Base-by-base conservation (phyloP, 2,888 invertebrate genomes). In the Apotomis capreana region DNA sequence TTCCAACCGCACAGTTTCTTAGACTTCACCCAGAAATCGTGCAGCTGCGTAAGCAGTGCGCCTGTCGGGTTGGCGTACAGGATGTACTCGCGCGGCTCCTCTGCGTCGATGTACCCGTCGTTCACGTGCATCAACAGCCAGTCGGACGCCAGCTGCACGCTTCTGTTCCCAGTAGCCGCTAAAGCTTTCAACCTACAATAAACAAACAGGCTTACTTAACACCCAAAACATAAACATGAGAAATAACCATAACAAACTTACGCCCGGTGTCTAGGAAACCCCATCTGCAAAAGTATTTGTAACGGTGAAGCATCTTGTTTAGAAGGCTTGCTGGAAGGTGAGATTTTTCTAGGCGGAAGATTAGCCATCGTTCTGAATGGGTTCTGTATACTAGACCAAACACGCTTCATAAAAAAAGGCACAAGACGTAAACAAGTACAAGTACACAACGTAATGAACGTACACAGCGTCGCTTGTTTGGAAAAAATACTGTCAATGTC, bases 61-160 rank as follows among this genome's bases (percentile, higher is more conserved):
- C 97, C 97, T 0, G 96, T 96, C 1, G 98, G 98, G 84, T 97
- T 98, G 2, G 96, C 96, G 85, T 98, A 98, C 58, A 98, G 91
- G 70, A 97, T 96, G 82, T 98, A 98, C 87, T 98, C 97, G 75
- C 98, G 93, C 0, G 97, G 96, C 51, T 95, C 94, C 62, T 95
- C 95, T 65, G 95, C 95, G 85, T 98, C 97, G 63, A 98, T 91
- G 26, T 95, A 94, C 0, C 96, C 94, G 89, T 98, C 98, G 83
- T 97, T 96, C 0, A 98, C 97, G 84, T 98, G 98, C 6, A 97
- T 97, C 74, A 98, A 87, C 10, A 98, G 91, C 98, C 98, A 98
- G 84, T 98, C 98, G 0, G 97, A 97, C 8, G 98, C 98, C 74
- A 97, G 92, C 87, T 98, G 97, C 40, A 97, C 97, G 75, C 97